phyloP scores from a whole-genome alignment of 2,888 invertebrate species.

The Pheosia gnoma region DNA sequence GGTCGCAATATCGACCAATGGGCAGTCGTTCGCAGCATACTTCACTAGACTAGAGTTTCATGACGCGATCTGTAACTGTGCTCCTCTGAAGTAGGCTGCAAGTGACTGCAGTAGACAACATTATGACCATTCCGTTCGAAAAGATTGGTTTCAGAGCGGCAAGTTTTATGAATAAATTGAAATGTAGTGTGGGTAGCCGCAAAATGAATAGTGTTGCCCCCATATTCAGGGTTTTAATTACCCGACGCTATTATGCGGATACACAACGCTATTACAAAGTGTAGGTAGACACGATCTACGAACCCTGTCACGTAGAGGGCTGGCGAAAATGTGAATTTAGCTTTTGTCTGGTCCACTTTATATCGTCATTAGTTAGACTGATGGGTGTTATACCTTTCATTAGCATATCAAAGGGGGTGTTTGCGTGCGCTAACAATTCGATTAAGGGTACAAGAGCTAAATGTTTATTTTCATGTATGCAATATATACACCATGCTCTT shows the following conservation, averaged over 20 bases:
- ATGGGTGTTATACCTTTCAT: slow-evolving; percentile 18
- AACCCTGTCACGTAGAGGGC: slow-evolving; percentile 9
- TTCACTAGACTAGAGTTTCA: no score
- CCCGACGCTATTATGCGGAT: slow-evolving; percentile 18
- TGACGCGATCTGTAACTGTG: no score
- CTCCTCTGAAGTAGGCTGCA: no score
- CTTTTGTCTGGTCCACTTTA: slow-evolving; percentile 12
- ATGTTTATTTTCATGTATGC: no score
- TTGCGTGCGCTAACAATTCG: background rate
- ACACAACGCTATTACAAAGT: slow-evolving; percentile 19
- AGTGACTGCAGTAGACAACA: no score
- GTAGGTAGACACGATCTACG: slow-evolving; percentile 6
- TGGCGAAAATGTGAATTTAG: slow-evolving; percentile 16
- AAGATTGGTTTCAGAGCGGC: no score
- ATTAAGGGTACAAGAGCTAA: no score
- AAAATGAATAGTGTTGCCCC: slow-evolving; percentile 27
- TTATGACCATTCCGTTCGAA: no score
- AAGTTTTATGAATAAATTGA: slow-evolving; percentile 31
- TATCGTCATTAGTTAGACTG: slow-evolving; percentile 17
- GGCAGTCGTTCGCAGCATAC: no score
- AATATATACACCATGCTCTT: no score
- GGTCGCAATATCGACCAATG: no score
- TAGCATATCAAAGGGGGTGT: slow-evolving; percentile 20
- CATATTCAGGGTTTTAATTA: slow-evolving; percentile 32
- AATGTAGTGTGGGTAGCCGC: slow-evolving; percentile 40